Conservation (phyloP, 1,140 invertebrate species). For the Penaeus vannamei region DNA sequence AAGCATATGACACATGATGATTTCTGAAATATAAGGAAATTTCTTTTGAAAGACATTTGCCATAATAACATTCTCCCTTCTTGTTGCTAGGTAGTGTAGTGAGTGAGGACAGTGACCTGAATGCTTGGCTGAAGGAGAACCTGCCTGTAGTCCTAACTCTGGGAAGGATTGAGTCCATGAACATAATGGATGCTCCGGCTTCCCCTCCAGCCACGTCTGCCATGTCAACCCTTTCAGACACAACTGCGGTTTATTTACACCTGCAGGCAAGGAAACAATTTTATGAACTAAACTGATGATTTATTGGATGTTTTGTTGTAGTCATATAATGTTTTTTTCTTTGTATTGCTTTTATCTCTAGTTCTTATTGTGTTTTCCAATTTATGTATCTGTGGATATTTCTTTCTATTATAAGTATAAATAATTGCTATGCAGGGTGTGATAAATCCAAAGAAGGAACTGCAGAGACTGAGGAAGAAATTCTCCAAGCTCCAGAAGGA, state of each 20-base stretch:
- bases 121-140: conserved; percentile 7
- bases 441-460: conserved; percentile 34
- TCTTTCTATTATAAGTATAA: too few species aligned
- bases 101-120: conserved; percentile 1
- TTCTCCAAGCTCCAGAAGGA: conserved; percentile 31
- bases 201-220: conserved; percentile 32
- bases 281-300: background rate
- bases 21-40: background rate
- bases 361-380: too few species aligned
- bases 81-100: conserved; percentile 34
- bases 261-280: conserved; percentile 18
- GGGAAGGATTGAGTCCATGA: conserved; percentile 20
- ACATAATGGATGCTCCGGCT: background rate
- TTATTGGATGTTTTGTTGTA: background rate
- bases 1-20: background rate
- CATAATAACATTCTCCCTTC: too few species aligned
- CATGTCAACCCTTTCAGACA: background rate
- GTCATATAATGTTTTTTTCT: background rate
- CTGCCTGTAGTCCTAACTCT: background rate
- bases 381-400: too few species aligned
- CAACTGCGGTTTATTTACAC: conserved; percentile 49
- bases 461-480: conserved; percentile 39
- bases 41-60: too few species aligned
- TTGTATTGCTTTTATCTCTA: background rate
- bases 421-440: conserved; percentile 16